Conservation (phyloP, 1,140 invertebrate genomes). For the Globodera rostochiensis region DNA sequence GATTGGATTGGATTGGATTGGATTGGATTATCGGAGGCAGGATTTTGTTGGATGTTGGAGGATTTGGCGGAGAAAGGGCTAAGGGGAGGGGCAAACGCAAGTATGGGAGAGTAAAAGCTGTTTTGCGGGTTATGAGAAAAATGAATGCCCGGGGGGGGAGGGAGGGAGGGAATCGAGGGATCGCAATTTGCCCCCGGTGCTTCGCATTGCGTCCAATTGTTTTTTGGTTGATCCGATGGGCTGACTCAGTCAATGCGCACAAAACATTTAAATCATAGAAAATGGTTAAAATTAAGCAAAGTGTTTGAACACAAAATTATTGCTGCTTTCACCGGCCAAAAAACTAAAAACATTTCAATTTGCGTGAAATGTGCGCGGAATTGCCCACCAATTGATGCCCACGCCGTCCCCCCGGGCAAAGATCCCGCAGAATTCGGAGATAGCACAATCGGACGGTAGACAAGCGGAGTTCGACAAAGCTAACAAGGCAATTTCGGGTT, state of each 20-base stretch:
- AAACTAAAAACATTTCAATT: neutral
- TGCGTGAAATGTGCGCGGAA: neutral
- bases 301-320: neutral
- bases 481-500: neutral
- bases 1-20: neutral
- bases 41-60: neutral
- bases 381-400: neutral
- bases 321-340: neutral
- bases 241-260: too few relatives aligned
- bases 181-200: neutral
- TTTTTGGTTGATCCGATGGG: too few relatives aligned
- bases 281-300: neutral
- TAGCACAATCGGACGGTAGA: neutral
- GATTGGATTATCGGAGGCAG: neutral
- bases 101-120: neutral
- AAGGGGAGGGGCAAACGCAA: neutral
- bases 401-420: neutral
- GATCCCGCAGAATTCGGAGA: neutral
- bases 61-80: slow-evolving; percentile 1
- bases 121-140: neutral
- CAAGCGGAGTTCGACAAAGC: slow-evolving; percentile 4
- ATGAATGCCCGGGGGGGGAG: neutral
- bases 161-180: neutral
- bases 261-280: neutral
- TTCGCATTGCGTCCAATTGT: neutral